Evolutionary conservation across 2,888 invertebrate species (phyloP).

Genomic region (Stenoptilia bipunctidactyla): DNA sequence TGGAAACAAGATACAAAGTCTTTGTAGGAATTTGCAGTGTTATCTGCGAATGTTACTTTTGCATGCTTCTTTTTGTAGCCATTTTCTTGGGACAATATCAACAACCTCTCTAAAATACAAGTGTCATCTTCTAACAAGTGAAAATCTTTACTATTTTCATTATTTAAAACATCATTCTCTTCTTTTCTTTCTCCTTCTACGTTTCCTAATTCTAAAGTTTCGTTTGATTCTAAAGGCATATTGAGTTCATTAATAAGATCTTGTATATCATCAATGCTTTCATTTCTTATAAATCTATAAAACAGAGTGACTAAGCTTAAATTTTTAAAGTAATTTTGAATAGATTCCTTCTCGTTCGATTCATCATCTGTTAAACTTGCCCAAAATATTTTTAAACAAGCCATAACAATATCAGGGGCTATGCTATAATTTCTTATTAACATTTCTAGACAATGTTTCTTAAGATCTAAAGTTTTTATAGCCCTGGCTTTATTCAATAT

Average conservation of each 20-base stretch:
- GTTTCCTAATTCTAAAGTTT: too few relatives aligned
- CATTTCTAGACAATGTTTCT: slow-evolving; percentile 79
- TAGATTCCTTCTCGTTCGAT: slow-evolving; percentile 26
- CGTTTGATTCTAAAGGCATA: slow-evolving; percentile 14
- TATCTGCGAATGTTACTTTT: slow-evolving; percentile 72
- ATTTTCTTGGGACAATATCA: slow-evolving; percentile 69
- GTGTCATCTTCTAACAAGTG: slow-evolving; percentile 69
- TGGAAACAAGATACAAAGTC: slow-evolving; percentile 71
- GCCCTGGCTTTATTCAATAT: slow-evolving; percentile 71
- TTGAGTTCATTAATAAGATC: slow-evolving; percentile 30
- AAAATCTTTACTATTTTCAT: slow-evolving; percentile 19
- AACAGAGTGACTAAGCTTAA: slow-evolving; percentile 41
- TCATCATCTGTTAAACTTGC: slow-evolving; percentile 28
- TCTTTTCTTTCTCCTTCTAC: slow-evolving; percentile 10
- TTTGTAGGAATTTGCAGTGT: slow-evolving; percentile 52
- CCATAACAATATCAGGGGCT: slow-evolving; percentile 71
- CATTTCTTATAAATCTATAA: slow-evolving; percentile 40
- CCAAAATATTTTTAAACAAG: slow-evolving; percentile 62
- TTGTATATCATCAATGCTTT: slow-evolving; percentile 38
- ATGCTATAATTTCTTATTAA: slow-evolving; percentile 75
- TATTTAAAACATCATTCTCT: slow-evolving; percentile 4
- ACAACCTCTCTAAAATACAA: slow-evolving; percentile 73
- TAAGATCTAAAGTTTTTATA: slow-evolving; percentile 79
- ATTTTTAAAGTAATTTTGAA: slow-evolving; percentile 42
- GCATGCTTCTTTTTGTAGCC: slow-evolving; percentile 47